Evolutionary conservation across 2,113 vertebrate species (phyloP).

Genomic region (Balaeniceps rex): DNA sequence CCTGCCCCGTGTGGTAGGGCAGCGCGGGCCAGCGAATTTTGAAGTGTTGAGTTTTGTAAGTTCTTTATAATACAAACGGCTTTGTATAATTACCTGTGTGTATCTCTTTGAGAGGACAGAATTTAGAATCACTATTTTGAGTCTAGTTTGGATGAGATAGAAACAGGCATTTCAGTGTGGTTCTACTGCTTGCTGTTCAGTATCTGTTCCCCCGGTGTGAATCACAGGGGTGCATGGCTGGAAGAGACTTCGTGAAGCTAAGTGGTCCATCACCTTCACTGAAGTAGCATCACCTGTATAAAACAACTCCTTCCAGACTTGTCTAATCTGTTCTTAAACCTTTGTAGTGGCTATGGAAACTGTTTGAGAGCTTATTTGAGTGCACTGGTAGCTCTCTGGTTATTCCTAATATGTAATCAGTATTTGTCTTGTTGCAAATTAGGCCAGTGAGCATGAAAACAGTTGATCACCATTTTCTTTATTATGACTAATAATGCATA

Average conservation of each 20-base stretch:
- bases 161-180: not conserved
- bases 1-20: not conserved
- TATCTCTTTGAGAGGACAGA: not conserved
- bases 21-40: not conserved
- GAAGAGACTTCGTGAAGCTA: not conserved
- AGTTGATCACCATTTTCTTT: not conserved
- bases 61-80: not conserved
- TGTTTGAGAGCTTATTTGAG: not conserved
- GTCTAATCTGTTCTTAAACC: not conserved
- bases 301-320: not conserved
- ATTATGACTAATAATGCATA: not conserved
- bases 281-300: not conserved
- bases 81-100: accelerated
- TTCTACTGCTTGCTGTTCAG: not conserved
- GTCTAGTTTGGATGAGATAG: not conserved
- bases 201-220: not conserved
- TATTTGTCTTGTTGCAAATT: not conserved
- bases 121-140: not conserved
- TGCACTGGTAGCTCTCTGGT: not conserved
- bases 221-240: not conserved
- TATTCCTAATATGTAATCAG: not conserved
- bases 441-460: not conserved
- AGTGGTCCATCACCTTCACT: not conserved
- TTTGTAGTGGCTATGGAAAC: not conserved
- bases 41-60: not conserved